Percentiles rank a stretch among this genome's conserved stretches.
Conservation (phyloP, 1,140 invertebrate genomes). For the Pachypeltis micranthus region DNA sequence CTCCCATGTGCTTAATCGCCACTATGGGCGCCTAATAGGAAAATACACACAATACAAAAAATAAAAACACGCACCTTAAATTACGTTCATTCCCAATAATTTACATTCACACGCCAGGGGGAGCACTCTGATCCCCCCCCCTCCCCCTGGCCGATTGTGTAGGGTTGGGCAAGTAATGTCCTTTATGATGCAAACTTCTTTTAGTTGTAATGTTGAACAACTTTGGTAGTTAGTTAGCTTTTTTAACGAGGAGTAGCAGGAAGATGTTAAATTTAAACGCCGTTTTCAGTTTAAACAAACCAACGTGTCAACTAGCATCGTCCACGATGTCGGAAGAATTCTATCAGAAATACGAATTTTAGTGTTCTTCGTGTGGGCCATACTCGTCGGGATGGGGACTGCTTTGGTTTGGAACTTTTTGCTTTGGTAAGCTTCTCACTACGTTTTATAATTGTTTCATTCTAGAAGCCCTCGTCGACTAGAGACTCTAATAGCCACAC, state of each 20-base stretch:
- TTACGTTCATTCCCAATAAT: no score
- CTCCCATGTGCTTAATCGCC: no score
- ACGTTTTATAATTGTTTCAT: background rate
- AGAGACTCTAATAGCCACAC: background rate
- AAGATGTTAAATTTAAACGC: slow-evolving; percentile 10
- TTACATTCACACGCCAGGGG: no score
- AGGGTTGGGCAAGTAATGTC: no score
- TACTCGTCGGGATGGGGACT: slow-evolving; percentile 70
- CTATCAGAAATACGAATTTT: slow-evolving; percentile 49
- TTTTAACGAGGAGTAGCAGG: no score
- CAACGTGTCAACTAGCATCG: slow-evolving; percentile 47
- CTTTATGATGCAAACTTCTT: background rate
- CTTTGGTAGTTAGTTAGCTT: slow-evolving; percentile 34
- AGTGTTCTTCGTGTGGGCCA: slow-evolving; percentile 63
- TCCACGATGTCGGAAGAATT: slow-evolving; percentile 48
- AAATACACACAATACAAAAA: no score
- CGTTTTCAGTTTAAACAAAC: slow-evolving; percentile 44
- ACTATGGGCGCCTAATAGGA: no score
- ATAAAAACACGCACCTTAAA: no score
- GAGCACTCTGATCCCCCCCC: no score
- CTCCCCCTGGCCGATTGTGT: no score
- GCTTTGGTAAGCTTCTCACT: slow-evolving; percentile 44
- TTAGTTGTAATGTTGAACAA: background rate
- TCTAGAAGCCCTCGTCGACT: no score
- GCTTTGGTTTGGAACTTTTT: slow-evolving; percentile 81